Percentiles rank a stretch among this genome's conserved stretches.
phyloP scores from a whole-genome alignment of 2,797 vertebrate species.

The Pseudocheirus occidentalis region DNA sequence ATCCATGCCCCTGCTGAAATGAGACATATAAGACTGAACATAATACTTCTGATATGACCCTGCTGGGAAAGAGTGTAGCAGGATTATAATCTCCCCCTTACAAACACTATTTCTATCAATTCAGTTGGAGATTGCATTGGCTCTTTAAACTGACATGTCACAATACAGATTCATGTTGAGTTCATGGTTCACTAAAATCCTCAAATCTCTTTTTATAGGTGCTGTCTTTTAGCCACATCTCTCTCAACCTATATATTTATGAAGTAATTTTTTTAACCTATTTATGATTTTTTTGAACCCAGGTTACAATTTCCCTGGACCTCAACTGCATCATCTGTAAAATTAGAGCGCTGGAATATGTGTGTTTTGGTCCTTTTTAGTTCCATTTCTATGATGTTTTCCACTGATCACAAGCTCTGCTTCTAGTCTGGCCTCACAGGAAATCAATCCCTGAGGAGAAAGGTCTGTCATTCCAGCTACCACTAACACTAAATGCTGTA shows the following conservation, averaged over 20 bases:
- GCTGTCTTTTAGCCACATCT: background rate
- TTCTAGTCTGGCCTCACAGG: background rate
- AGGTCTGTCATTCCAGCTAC: background rate
- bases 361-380: background rate
- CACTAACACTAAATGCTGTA: background rate
- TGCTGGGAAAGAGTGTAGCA: background rate
- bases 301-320: background rate
- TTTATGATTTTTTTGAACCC: background rate
- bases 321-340: background rate
- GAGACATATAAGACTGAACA: background rate
- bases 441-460: background rate
- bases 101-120: background rate
- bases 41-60: background rate
- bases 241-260: background rate
- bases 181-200: background rate
- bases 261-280: background rate
- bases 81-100: background rate
- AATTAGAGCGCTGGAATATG: background rate
- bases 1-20: background rate
- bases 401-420: background rate
- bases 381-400: background rate
- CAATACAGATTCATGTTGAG: background rate
- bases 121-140: background rate
- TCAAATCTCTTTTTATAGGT: background rate
- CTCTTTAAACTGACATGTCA: background rate